phyloP scores from a whole-genome alignment of 2,113 vertebrate genomes.

The Thomomys bottae region DNA sequence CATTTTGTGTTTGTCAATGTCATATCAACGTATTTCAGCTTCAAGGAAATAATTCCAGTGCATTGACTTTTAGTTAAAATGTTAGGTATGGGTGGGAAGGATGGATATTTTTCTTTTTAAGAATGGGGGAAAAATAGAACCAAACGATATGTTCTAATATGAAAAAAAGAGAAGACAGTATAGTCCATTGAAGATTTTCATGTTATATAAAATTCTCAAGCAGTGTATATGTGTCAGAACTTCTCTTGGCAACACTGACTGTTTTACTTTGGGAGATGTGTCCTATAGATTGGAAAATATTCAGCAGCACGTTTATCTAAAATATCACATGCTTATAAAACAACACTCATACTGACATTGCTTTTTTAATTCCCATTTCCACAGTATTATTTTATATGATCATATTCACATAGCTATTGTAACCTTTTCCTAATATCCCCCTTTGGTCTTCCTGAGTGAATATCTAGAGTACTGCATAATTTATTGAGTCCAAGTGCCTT shows the following conservation, averaged over 20 bases:
- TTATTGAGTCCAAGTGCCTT: no score
- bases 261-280: not conserved
- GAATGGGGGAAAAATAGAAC: not conserved
- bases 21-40: not conserved
- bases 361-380: no score
- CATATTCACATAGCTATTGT: no score
- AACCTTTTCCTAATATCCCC: no score
- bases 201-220: not conserved
- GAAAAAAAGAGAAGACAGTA: not conserved
- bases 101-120: not conserved
- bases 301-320: not conserved
- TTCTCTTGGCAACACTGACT: not conserved
- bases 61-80: constrained; percentile 16
- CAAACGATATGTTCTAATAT: not conserved
- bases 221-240: not conserved
- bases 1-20: not conserved
- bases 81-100: rapidly evolving
- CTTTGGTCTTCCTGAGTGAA: no score
- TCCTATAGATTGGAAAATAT: not conserved
- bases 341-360: no score
- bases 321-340: not conserved
- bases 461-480: no score
- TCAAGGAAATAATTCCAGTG: not conserved
- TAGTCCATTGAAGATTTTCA: not conserved
- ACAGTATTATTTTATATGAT: no score